Percentiles rank a stretch among this genome's conserved stretches.
These are phyloP conservation scores for Scleropages formosus DNA, from an alignment of 2,797 vertebrate genomes.

Conservation along the genomic window DNA sequence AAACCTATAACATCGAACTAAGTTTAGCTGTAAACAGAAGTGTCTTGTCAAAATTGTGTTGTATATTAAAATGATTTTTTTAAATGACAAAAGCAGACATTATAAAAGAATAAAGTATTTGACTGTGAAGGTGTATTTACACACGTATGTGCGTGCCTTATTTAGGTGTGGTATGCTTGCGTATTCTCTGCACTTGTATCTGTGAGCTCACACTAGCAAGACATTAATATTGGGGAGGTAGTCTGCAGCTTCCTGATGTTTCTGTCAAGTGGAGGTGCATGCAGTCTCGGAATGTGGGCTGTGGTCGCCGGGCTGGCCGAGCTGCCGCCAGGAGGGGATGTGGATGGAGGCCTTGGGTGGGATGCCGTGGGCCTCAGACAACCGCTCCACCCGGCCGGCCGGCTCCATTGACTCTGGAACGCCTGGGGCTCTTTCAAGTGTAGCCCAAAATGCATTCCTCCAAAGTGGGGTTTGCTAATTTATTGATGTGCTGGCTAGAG, in stretches of 20 bases:
- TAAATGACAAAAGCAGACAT: slow-evolving; percentile 41
- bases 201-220: background rate
- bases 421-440: slow-evolving; percentile 11
- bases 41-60: slow-evolving; percentile 60
- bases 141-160: background rate
- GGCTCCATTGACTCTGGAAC: slow-evolving; percentile 16
- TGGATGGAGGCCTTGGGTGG: slow-evolving; percentile 19
- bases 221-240: background rate
- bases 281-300: background rate
- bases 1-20: slow-evolving; percentile 49
- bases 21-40: slow-evolving; percentile 58
- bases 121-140: slow-evolving; percentile 51
- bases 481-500: background rate
- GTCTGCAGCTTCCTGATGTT: slow-evolving; percentile 2
- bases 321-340: slow-evolving; percentile 8
- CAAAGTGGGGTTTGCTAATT: background rate
- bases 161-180: background rate
- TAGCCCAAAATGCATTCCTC: background rate
- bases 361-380: background rate
- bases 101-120: slow-evolving; percentile 61
- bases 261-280: slow-evolving; percentile 4
- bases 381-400: slow-evolving; percentile 1
- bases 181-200: background rate
- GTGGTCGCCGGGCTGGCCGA: slow-evolving; percentile 18
- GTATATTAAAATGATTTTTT: slow-evolving; percentile 63